These are phyloP conservation scores for Melieria omissa DNA, from an alignment of 2,888 invertebrate species.

Conservation along the genomic window DNA sequence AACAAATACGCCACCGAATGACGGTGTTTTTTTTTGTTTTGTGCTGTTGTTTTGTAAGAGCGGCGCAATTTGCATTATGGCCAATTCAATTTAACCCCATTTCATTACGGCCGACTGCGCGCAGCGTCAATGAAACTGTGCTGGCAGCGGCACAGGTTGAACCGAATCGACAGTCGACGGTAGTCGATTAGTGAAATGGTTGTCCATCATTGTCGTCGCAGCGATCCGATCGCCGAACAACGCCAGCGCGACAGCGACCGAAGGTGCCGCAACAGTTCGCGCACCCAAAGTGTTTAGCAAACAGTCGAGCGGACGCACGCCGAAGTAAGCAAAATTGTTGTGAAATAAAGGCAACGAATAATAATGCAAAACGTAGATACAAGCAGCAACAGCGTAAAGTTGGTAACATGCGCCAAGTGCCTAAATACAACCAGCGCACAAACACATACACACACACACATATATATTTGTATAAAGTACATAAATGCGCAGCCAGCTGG, in stretches of 20 bases:
- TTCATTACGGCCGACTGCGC: slow-evolving; percentile 5
- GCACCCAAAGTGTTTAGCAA: neutral
- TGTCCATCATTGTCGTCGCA: no score
- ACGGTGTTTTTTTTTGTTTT: neutral
- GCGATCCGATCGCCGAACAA: no score
- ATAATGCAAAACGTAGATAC: no score
- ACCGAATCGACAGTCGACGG: no score
- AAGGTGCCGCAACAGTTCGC: no score
- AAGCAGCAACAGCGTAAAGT: no score
- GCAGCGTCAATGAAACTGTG: no score
- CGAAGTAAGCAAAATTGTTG: no score
- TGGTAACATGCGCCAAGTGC: neutral
- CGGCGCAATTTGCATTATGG: slow-evolving; percentile 19
- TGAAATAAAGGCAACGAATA: no score
- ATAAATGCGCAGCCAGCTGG: slow-evolving; percentile 35
- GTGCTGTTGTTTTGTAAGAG: slow-evolving; percentile 17
- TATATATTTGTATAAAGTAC: slow-evolving; percentile 16
- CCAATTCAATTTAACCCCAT: slow-evolving; percentile 18
- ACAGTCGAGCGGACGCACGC: slow-evolving; percentile 6
- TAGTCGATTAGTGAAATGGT: no score
- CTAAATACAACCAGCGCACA: neutral
- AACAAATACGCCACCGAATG: neutral
- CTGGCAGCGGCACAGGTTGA: no score
- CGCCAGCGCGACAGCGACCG: no score
- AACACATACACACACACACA: slow-evolving; percentile 11